Conservation (phyloP, 2,113 vertebrate species). For the Pedionomus torquatus region DNA sequence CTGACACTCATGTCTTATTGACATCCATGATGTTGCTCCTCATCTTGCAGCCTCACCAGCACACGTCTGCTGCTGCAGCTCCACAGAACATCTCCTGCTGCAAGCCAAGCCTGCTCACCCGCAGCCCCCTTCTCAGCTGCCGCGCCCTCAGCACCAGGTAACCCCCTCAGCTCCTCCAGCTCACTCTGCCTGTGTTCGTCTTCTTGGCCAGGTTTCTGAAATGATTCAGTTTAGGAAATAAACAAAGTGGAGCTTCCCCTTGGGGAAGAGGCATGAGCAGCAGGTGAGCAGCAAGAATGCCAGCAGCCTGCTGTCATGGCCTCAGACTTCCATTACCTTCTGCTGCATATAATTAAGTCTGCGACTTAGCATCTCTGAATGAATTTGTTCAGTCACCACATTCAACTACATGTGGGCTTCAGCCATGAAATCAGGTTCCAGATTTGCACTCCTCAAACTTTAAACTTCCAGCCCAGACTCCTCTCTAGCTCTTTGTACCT, state of each 20-base stretch:
- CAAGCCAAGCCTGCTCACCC: rapidly evolving
- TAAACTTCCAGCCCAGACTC: not conserved
- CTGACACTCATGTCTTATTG: not conserved
- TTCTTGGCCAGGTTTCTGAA: not conserved
- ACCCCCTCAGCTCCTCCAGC: not conserved
- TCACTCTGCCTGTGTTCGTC: not conserved
- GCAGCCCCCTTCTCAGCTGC: not conserved
- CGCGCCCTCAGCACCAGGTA: not conserved
- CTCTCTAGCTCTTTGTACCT: not conserved
- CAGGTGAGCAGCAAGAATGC: not conserved
- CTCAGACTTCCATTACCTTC: not conserved
- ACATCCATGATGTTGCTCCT: not conserved
- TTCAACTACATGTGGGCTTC: not conserved
- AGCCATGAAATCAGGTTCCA: not conserved
- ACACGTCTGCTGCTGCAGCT: not conserved
- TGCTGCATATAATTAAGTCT: not conserved
- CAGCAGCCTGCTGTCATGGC: not conserved
- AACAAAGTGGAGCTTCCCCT: not conserved
- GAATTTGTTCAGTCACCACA: not conserved
- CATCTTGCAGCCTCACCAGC: not conserved
- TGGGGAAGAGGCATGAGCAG: not conserved
- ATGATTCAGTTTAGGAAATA: not conserved
- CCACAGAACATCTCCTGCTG: not conserved
- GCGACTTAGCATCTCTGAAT: not conserved
- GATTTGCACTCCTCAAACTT: not conserved